Conservation (phyloP, 2,797 vertebrate genomes). For the Fratercula arctica region DNA sequence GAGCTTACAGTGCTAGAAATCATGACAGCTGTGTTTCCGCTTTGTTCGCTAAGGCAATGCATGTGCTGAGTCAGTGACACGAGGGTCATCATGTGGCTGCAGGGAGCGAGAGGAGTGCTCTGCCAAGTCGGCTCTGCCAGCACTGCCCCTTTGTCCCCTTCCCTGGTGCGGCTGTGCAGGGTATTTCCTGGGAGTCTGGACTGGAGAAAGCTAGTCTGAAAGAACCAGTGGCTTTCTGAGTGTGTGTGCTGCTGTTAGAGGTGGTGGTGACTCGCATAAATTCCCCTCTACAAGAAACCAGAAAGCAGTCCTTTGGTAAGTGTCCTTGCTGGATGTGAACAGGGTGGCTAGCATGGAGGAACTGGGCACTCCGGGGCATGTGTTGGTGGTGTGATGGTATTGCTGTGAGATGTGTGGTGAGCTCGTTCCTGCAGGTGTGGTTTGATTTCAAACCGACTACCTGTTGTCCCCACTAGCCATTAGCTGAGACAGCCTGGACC, state of each 20-base stretch:
- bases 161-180: fast-evolving
- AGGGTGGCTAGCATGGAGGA: not conserved
- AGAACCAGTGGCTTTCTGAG: not conserved
- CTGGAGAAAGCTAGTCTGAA: not conserved
- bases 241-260: not conserved
- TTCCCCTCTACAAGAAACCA: not conserved
- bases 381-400: fast-evolving
- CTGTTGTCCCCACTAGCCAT: not conserved
- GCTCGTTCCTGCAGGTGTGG: fast-evolving
- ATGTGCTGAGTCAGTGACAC: constrained; percentile 21
- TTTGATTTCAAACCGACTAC: not conserved
- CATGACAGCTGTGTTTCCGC: not conserved
- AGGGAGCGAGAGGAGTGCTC: not conserved
- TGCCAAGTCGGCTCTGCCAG: not conserved
- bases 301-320: not conserved
- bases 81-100: not conserved
- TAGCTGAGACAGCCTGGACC: not conserved
- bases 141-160: not conserved
- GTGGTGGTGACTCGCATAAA: not conserved
- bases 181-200: not conserved
- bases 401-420: fast-evolving
- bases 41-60: fast-evolving
- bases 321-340: not conserved
- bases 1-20: not conserved
- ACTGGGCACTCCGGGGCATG: fast-evolving